Base-by-base conservation (phyloP, 2,888 invertebrate species). In the Thysanoteuthis rhombus region DNA sequence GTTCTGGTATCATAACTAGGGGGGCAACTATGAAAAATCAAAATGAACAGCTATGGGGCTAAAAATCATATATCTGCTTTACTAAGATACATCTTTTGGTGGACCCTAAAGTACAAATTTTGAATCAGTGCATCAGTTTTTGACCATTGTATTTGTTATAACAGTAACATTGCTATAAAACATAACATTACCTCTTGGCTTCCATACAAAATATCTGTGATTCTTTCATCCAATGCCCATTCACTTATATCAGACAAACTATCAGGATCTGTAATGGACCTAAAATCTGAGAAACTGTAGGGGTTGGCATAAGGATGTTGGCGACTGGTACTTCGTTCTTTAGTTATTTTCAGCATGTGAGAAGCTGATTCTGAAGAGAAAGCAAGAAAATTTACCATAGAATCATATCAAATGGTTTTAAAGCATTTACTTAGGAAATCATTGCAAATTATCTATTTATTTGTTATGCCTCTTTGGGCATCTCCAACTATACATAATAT, bases 171-270 rank as follows among this genome's bases (percentile, higher is more conserved):
- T 39, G 39, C n/a, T 75, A 75, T 52, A 75, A 75, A 75, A 75
- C 1, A 42, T 42, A 91, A 40, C 91, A 16, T n/a, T 92, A 92
- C 92, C 92, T 92, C 45, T 92, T 42, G 40, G 36, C 22, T 45
- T 45, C 36, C 96, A 94, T 96, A 96, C 25, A 97, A 94, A 8
- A 96, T 94, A 58, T 95, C 95, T 89, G 95, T 94, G 42, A 97
- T 95, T 93, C 96, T 95, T 90, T 96, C 96, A 93, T 96, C 96
- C 94, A 96, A 94, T 22, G 95, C 95, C 96, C 96, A 96, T 89
- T 95, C 95, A 95, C 96, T 96, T 92, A 96, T 93, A 28, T 96
- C 95, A 12, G 96, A 96, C 16, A 95, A 95, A 92, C 95, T 93
- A n/a, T 96, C 96, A 94, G n/a, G n/a, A 75, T n/a, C n/a, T 10